Base-by-base conservation (phyloP, 2,888 invertebrate species). In the Trilocha varians region DNA sequence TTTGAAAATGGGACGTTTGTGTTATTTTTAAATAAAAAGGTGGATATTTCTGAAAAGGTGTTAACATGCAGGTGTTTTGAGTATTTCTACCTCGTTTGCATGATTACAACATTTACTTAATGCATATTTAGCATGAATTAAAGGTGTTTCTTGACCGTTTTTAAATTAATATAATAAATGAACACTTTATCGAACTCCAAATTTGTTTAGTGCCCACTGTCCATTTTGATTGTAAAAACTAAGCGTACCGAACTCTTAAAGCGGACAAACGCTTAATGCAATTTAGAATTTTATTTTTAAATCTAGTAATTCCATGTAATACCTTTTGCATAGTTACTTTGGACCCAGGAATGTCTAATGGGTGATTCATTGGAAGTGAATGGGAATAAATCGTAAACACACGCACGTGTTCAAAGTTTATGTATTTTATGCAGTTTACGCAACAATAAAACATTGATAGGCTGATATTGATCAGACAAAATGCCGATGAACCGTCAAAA, bases 321-420 rank as follows among this genome's bases (percentile, higher is more conserved):
- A n/a, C n/a, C n/a, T n/a, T n/a, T n/a, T n/a, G n/a, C n/a, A n/a
- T n/a, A n/a, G n/a, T n/a, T n/a, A n/a, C n/a, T n/a, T n/a, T n/a
- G n/a, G n/a, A n/a, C 13, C 16, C 6, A 16, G 32, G 41, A 41
- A 36, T 41, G 41, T 41, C 36, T 36, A 36, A 13, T 36, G 36
- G 16, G 36, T 41, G 41, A 41, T 36, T 41, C 41, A 41, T 41
- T 41, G 32, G 17, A 13, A 3, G 13, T 16, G 32, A 16, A 11
- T 16, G 15, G 5, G 16, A 9, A 32, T 32, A 38, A 38, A 52
- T 50, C 49, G 47, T 59, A 55, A 59, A 54, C 53, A 59, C 49
- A 48, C 42, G 48, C 59, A 38, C 38, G 38, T 38, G 41, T 25
- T 25, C 25, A 25, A 6, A 25, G 25, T 25, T 25, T 11, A 25